Percentiles rank a stretch among this genome's conserved stretches.
Conservation (phyloP, 2,888 invertebrate genomes). For the Megastigmus dorsalis region DNA sequence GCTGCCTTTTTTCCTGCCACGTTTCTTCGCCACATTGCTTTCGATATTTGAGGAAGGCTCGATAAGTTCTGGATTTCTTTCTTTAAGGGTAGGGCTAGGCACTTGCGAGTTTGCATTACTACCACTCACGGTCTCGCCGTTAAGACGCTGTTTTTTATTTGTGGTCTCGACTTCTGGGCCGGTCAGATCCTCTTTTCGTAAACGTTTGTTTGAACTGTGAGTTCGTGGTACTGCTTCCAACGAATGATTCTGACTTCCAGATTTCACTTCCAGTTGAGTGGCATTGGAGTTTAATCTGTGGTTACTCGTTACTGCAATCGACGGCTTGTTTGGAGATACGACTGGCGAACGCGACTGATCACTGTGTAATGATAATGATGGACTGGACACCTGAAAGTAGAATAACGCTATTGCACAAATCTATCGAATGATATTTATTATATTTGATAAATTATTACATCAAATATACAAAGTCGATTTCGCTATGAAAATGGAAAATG, state of each 20-base stretch:
- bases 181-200: conserved; percentile 74
- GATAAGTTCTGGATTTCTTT: conserved; percentile 66
- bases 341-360: conserved; percentile 72
- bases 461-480: neutral
- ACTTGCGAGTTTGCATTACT: conserved; percentile 75
- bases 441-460: neutral
- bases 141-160: conserved; percentile 73
- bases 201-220: conserved; percentile 76
- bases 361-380: conserved; percentile 72
- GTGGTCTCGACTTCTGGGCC: conserved; percentile 55
- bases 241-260: conserved; percentile 69
- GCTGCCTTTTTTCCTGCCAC: conserved; percentile 79
- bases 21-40: conserved; percentile 75
- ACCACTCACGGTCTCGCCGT: conserved; percentile 73
- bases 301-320: conserved; percentile 65
- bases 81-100: conserved; percentile 69
- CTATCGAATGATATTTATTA: neutral
- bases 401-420: conserved; percentile 22
- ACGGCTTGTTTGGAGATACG: conserved; percentile 66
- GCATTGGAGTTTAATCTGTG: conserved; percentile 61
- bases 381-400: conserved; percentile 68
- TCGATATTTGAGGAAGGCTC: conserved; percentile 56
- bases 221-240: conserved; percentile 75
- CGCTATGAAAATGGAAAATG: no score
- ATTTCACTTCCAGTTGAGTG: conserved; percentile 63